Percentiles rank a stretch among this genome's conserved stretches.
phyloP scores from a whole-genome alignment of 2,113 vertebrate species.

The Myxocyprinus asiaticus region DNA sequence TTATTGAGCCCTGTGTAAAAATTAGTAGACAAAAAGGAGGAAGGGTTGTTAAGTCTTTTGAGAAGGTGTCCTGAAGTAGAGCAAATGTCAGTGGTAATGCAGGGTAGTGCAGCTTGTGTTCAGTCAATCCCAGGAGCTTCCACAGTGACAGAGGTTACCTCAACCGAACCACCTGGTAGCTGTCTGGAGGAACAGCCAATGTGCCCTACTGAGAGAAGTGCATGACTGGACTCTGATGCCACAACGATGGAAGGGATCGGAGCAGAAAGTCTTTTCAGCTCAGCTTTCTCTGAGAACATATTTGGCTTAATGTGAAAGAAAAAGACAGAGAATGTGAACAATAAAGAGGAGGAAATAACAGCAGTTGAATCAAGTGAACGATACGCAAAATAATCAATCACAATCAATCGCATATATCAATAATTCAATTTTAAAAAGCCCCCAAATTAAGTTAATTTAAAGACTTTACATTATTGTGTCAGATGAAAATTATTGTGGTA shows the following conservation, averaged over 20 bases:
- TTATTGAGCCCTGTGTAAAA: conserved; percentile 25
- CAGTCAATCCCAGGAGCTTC: conserved; percentile 59
- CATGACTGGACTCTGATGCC: conserved; percentile 71
- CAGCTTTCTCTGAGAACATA: conserved; percentile 47
- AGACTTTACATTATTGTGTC: too few relatives aligned
- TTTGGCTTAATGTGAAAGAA: conserved; percentile 55
- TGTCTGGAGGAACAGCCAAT: conserved; percentile 52
- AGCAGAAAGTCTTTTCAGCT: conserved; percentile 36
- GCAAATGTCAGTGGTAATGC: conserved; percentile 16
- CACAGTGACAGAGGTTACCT: conserved; percentile 48
- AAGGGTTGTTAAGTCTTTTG: not conserved
- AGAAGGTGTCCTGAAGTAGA: conserved; percentile 41
- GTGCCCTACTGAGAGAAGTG: conserved; percentile 53
- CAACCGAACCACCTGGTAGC: conserved; percentile 30
- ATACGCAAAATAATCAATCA: too few relatives aligned
- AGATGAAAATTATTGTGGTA: too few relatives aligned
- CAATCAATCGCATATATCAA: too few relatives aligned
- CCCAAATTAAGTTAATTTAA: too few relatives aligned
- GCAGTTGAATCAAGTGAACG: too few relatives aligned
- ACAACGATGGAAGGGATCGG: conserved; percentile 66
- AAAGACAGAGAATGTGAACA: not conserved
- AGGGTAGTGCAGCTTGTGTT: conserved; percentile 38
- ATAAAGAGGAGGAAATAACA: not conserved
- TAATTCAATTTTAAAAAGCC: too few relatives aligned
- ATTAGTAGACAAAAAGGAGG: not conserved